These are phyloP conservation scores for Phalacrocorax brasilianus DNA, from an alignment of 2,113 vertebrate genomes.

Conservation along the genomic window DNA sequence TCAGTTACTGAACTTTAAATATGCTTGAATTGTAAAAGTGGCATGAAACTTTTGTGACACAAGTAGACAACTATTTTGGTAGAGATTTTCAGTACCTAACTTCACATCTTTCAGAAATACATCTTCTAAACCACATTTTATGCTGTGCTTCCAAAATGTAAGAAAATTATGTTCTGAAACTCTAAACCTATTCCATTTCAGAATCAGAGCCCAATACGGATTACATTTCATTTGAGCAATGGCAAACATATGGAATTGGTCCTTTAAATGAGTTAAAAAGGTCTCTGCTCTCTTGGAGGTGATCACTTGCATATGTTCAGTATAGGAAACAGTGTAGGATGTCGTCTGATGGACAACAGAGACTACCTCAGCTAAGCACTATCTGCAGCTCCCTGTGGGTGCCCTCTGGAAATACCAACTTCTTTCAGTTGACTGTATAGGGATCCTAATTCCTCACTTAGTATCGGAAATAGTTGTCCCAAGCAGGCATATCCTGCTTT, in stretches of 20 bases:
- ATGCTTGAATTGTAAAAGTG: constrained; percentile 84
- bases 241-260: not conserved
- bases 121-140: not conserved
- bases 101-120: not conserved
- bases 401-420: not conserved
- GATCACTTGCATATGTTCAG: not conserved
- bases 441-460: not conserved
- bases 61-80: constrained; percentile 33
- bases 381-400: not conserved
- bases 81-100: not conserved
- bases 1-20: constrained; percentile 79
- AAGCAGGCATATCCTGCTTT: not conserved
- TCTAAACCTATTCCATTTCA: not conserved
- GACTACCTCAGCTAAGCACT: not conserved
- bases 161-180: not conserved
- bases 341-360: not conserved
- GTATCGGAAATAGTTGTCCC: not conserved
- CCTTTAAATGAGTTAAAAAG: not conserved
- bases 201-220: not conserved
- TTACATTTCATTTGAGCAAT: not conserved
- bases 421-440: not conserved
- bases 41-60: constrained; percentile 81
- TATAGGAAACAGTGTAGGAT: not conserved
- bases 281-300: not conserved
- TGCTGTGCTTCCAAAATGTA: not conserved